Conservation (phyloP, 2,797 vertebrate genomes). For the Crax fasciolata region DNA sequence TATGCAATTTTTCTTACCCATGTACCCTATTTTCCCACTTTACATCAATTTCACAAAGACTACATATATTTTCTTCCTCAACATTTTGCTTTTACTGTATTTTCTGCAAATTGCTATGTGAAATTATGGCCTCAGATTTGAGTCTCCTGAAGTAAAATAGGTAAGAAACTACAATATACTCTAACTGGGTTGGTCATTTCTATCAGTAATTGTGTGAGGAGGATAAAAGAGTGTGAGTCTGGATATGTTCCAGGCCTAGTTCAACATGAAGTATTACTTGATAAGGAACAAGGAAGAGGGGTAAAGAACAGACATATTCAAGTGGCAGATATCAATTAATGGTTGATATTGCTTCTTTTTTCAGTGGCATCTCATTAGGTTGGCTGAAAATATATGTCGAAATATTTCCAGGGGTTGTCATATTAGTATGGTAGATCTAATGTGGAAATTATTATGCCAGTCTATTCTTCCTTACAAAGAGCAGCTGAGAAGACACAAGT, state of each 20-base stretch:
- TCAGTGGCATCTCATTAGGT: neutral
- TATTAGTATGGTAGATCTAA: neutral
- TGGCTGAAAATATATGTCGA: neutral
- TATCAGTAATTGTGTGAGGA: fast-evolving
- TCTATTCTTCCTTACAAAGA: neutral
- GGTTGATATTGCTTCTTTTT: neutral
- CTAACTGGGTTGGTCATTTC: neutral
- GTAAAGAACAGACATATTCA: neutral
- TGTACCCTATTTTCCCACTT: neutral
- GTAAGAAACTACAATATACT: neutral
- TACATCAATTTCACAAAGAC: neutral
- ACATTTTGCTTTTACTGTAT: neutral
- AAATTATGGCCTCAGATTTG: neutral
- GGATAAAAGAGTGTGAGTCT: neutral
- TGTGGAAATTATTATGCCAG: neutral
- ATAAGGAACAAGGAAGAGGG: neutral
- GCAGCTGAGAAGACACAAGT: neutral
- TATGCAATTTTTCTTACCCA: neutral
- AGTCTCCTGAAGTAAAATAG: neutral
- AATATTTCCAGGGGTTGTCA: neutral
- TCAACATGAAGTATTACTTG: neutral
- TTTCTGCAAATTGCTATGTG: neutral
- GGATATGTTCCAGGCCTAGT: neutral
- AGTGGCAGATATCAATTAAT: neutral
- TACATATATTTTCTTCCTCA: neutral